These are phyloP conservation scores for Ophonus ardosiacus DNA, from an alignment of 2,888 invertebrate species.

Conservation along the genomic window DNA sequence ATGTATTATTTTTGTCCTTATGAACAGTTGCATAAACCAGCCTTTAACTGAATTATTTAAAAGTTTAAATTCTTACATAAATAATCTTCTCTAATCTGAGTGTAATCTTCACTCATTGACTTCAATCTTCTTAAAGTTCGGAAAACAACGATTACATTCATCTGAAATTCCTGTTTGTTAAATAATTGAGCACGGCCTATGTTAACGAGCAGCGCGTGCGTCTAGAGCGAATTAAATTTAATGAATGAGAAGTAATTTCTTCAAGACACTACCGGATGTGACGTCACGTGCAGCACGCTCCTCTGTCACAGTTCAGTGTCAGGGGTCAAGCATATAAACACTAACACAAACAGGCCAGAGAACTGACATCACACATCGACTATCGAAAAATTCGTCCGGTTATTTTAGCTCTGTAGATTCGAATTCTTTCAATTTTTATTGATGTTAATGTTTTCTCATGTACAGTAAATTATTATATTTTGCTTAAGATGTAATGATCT, in stretches of 20 bases:
- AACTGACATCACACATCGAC: neutral
- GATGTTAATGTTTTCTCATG: too few relatives aligned
- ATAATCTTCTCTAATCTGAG: too few relatives aligned
- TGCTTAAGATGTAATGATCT: too few relatives aligned
- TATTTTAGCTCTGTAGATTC: neutral
- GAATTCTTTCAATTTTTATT: neutral
- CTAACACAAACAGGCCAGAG: neutral
- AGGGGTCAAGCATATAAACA: slow-evolving; percentile 55
- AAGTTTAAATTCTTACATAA: too few relatives aligned
- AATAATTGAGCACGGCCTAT: slow-evolving; percentile 46
- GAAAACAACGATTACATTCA: slow-evolving; percentile 11
- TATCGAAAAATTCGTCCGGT: neutral
- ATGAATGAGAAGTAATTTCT: slow-evolving; percentile 61
- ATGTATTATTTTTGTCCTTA: too few relatives aligned
- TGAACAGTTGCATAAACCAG: too few relatives aligned
- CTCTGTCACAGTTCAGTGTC: slow-evolving; percentile 62
- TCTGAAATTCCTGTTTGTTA: slow-evolving; percentile 23
- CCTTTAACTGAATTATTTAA: too few relatives aligned
- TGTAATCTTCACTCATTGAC: too few relatives aligned
- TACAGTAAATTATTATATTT: too few relatives aligned
- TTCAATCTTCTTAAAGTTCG: neutral
- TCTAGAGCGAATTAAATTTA: slow-evolving; percentile 37
- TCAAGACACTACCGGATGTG: slow-evolving; percentile 54
- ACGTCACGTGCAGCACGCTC: slow-evolving; percentile 59
- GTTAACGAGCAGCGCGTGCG: slow-evolving; percentile 51